A percentile compares a stretch with the other conserved stretches of the same genome.
phyloP scores from a whole-genome alignment of 2,888 invertebrate species.

The Trissoscelio sp. region DNA sequence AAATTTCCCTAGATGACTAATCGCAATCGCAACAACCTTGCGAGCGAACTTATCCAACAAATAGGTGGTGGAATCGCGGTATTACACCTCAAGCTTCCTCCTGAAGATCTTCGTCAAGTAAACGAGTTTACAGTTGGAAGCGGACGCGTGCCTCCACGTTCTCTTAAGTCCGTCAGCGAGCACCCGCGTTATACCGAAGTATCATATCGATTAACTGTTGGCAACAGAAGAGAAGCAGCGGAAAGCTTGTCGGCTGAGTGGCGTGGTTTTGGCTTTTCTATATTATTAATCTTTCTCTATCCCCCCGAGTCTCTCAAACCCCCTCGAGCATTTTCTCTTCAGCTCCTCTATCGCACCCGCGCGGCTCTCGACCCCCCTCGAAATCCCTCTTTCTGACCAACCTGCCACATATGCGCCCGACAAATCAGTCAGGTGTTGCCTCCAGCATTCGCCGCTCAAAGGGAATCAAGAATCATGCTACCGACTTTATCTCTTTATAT shows the following conservation, averaged over 20 bases:
- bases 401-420: conserved; percentile 76
- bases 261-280: conserved; percentile 81
- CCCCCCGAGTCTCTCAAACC: conserved; percentile 70
- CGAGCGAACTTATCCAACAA: conserved; percentile 2
- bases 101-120: conserved; percentile 10
- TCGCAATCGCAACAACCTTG: conserved; percentile 20
- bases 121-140: conserved; percentile 27
- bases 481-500: conserved; percentile 68
- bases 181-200: conserved; percentile 80
- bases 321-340: conserved; percentile 64
- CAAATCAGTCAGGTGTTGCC: conserved; percentile 81
- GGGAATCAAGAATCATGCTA: conserved; percentile 76
- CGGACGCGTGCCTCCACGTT: conserved; percentile 60
- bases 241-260: conserved; percentile 79
- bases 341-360: conserved; percentile 56
- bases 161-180: conserved; percentile 66
- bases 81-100: background rate
- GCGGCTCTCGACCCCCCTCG: conserved; percentile 19
- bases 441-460: conserved; percentile 79
- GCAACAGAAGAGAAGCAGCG: conserved; percentile 82
- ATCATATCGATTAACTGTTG: conserved; percentile 84
- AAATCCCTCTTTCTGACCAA: conserved; percentile 62
- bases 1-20: conserved; percentile 16
- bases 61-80: conserved; percentile 1
- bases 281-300: conserved; percentile 82